phyloP scores from a whole-genome alignment of 2,113 vertebrate genomes.

The Campylorhamphus procurvoides region DNA sequence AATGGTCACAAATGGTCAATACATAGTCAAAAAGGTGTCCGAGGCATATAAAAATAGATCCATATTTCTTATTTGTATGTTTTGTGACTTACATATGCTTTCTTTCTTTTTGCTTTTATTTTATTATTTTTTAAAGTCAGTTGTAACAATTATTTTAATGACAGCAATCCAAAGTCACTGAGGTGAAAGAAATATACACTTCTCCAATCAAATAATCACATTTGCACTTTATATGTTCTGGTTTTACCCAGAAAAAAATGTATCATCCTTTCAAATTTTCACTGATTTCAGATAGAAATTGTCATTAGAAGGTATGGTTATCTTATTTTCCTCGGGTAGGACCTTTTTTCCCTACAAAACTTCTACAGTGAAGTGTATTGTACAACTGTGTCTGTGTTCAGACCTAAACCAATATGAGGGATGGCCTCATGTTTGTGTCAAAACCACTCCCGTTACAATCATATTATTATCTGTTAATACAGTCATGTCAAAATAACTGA shows the following conservation, averaged over 20 bases:
- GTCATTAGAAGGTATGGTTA: rapidly evolving
- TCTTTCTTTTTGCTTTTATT: not conserved
- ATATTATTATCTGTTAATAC: not conserved
- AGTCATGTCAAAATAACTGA: not conserved
- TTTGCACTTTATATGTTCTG: not conserved
- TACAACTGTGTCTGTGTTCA: not conserved
- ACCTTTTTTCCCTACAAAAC: not conserved
- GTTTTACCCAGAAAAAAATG: not conserved
- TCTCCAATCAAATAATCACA: not conserved
- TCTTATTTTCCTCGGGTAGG: not conserved
- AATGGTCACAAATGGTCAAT: conserved; percentile 73
- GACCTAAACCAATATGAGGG: not conserved
- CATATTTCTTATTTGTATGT: conserved; percentile 31
- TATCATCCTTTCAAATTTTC: not conserved
- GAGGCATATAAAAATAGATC: conserved; percentile 49
- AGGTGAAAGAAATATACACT: not conserved
- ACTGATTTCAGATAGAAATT: not conserved
- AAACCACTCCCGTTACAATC: not conserved
- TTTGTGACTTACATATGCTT: not conserved
- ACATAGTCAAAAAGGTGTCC: conserved; percentile 52
- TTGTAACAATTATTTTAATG: not conserved
- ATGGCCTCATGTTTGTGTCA: not conserved
- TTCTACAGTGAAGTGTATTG: not conserved
- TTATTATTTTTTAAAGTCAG: not conserved
- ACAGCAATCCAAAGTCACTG: not conserved